A percentile compares a stretch with the other conserved stretches of the same genome.
Evolutionary conservation across 2,797 vertebrate genomes (phyloP).

Genomic region (Phoeniculus purpureus): DNA sequence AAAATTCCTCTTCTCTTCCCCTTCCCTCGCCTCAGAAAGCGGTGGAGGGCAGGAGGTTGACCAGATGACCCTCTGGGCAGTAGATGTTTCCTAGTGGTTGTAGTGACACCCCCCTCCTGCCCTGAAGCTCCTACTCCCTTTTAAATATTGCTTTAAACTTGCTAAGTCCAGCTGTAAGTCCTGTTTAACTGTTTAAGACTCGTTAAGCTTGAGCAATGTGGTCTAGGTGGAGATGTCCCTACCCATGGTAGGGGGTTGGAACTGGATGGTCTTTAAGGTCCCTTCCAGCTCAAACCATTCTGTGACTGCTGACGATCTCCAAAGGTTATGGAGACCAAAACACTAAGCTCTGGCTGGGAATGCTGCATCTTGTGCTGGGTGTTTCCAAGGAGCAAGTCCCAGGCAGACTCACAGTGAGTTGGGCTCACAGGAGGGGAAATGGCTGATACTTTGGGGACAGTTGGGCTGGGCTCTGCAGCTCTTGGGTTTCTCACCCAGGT

Average conservation of each 20-base stretch:
- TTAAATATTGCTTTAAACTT: not conserved
- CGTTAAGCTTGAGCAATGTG: not conserved
- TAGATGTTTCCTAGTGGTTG: not conserved
- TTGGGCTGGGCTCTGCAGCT: rapidly evolving
- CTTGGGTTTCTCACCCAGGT: not conserved
- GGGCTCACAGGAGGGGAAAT: not conserved
- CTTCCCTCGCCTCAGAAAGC: not conserved
- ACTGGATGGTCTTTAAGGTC: not conserved
- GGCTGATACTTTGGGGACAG: not conserved
- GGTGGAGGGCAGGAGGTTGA: not conserved
- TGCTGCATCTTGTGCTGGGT: not conserved
- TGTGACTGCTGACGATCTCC: not conserved
- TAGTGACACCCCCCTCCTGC: too few relatives aligned
- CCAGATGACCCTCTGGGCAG: not conserved
- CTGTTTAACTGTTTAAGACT: not conserved
- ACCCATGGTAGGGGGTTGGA: not conserved
- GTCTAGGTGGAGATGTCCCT: not conserved
- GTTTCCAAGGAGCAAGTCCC: not conserved
- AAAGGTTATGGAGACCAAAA: not conserved
- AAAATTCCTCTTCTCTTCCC: rapidly evolving
- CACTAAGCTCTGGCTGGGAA: not conserved
- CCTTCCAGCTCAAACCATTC: not conserved
- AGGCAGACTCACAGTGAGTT: not conserved
- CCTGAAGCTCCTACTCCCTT: not conserved
- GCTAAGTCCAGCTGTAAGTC: not conserved